Base-by-base conservation (phyloP, 2,888 invertebrate species). In the Macropis europaea region DNA sequence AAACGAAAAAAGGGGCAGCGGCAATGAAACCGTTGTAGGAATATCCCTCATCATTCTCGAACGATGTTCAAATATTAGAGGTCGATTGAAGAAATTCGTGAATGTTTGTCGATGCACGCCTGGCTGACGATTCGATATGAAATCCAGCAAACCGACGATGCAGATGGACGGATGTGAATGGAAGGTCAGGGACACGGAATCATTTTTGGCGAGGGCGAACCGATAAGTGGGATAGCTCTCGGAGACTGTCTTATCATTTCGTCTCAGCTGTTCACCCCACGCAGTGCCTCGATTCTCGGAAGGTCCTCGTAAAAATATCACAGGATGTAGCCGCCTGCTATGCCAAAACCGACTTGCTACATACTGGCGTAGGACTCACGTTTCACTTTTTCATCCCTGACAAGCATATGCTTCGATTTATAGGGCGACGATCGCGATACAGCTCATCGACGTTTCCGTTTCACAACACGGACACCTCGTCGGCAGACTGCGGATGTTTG, bases 221-320 rank as follows among this genome's bases (percentile, higher is more conserved):
- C 75, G 79, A 82, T 79, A 77, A 79, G 59, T 47, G 54, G 69
- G 47, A 73, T 72, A 64, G 64, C 43, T 32, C 13, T 32, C 13
- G 62, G 59, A 60, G 63, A 57, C 60, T 60, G 69, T 68, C 84
- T 85, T 85, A 85, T 85, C 84, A 83, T 69, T 60, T 59, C 57
- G 80, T 73, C 83, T 86, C 85, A 86, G 86, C 86, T 85, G 85
- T 86, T 85, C 81, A 66, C 82, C 82, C 82, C 79, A 77, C 77
- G 81, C 82, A 66, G 76, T 72, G 81, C 70, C 78, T 70, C 75
- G 73, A 73, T 86, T 86, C 86, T 85, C 76, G 82, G 86, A 86
- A 86, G 86, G 85, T 82, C 81, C 82, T 80, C 84, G 79, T 84
- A 86, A 86, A 86, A 84, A 85, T 86, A 86, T 85, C 83, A 73